Evolutionary conservation across 1,140 invertebrate genomes (phyloP).

Genomic region (Patella vulgata): DNA sequence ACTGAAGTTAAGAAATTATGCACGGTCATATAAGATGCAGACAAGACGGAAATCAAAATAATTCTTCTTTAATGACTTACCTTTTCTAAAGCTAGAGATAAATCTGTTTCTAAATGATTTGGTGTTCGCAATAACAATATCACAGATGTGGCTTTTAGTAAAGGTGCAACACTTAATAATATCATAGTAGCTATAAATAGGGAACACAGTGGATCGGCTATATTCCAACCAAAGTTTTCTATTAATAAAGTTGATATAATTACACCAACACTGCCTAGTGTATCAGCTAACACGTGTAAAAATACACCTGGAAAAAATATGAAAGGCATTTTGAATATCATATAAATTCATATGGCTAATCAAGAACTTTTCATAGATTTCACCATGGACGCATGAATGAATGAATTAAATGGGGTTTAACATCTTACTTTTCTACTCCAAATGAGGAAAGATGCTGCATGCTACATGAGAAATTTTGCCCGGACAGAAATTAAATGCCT

Average conservation of each 20-base stretch:
- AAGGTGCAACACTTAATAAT: conserved; percentile 71
- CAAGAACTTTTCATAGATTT: background rate
- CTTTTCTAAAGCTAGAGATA: conserved; percentile 52
- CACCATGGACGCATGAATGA: background rate
- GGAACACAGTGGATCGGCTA: conserved; percentile 76
- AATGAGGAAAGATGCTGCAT: no score
- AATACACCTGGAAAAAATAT: conserved; percentile 70
- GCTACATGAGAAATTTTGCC: no score
- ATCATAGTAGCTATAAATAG: conserved; percentile 73
- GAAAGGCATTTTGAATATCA: background rate
- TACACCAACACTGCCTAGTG: conserved; percentile 74
- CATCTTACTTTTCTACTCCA: no score
- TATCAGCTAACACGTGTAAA: conserved; percentile 74
- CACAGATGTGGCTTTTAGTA: conserved; percentile 70
- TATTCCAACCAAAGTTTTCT: conserved; percentile 72
- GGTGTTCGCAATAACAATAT: conserved; percentile 67
- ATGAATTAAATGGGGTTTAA: no score
- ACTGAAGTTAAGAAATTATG: no score
- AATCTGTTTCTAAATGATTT: conserved; percentile 43
- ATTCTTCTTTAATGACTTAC: no score
- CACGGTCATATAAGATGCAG: no score
- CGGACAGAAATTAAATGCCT: no score
- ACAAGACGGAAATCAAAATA: no score
- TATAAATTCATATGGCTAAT: background rate
- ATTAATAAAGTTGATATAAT: conserved; percentile 74